Evolutionary conservation across 2,113 vertebrate species (phyloP).

Genomic region (Sylvilagus bachmani): DNA sequence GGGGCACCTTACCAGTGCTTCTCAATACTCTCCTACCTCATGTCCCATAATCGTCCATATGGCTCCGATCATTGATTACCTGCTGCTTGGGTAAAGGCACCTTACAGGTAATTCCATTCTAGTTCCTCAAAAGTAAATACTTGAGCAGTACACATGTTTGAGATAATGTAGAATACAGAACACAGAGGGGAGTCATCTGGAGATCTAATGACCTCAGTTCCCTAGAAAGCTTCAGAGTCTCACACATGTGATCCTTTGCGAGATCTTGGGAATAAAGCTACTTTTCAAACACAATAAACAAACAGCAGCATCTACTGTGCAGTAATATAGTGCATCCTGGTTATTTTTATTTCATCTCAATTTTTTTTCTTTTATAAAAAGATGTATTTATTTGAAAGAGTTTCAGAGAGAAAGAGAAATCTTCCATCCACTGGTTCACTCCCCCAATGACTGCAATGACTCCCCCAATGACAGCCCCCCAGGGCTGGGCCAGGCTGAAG

Average conservation of each 20-base stretch:
- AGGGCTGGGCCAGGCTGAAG: no score
- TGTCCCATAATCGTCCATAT: neutral
- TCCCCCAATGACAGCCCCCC: no score
- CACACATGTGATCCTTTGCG: constrained; percentile 26
- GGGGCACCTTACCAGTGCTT: neutral
- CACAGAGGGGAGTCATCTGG: neutral
- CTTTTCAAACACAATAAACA: constrained; percentile 57
- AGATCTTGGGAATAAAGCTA: constrained; percentile 49
- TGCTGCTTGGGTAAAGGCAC: neutral
- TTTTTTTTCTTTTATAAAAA: neutral
- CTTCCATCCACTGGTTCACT: no score
- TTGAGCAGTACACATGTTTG: constrained; percentile 4
- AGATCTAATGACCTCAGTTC: neutral
- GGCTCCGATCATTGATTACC: neutral
- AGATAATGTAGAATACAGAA: constrained; percentile 4
- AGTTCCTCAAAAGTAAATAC: constrained; percentile 29
- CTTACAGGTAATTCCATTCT: neutral
- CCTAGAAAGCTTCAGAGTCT: constrained; percentile 46
- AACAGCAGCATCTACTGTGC: neutral
- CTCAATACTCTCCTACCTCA: neutral
- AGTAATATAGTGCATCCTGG: neutral
- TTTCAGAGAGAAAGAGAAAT: no score
- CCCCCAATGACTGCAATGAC: no score
- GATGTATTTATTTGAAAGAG: no score
- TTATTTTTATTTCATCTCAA: constrained; percentile 23